Percentiles rank a stretch among this genome's conserved stretches.
Evolutionary conservation across 37 sponge, comb jelly and placozoan species (phyloP).

Genomic region (Cladorhizidae sp.): DNA sequence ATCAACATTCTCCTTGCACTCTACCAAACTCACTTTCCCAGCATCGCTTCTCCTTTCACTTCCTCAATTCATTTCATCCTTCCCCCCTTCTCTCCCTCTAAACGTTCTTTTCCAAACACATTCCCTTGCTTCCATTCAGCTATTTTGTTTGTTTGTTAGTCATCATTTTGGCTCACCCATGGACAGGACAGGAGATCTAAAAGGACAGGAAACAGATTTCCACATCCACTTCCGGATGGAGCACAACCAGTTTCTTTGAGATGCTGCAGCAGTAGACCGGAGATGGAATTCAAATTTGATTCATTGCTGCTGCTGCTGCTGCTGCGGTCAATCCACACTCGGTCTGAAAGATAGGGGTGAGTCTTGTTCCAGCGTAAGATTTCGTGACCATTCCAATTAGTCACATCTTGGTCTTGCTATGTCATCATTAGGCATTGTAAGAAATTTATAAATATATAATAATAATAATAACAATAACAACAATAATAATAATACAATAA

Average conservation of each 20-base stretch:
- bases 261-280: neutral
- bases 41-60: too few relatives aligned
- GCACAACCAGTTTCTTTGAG: neutral
- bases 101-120: too few relatives aligned
- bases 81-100: too few relatives aligned
- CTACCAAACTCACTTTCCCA: too few relatives aligned
- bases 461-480: neutral
- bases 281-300: too few relatives aligned
- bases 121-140: neutral
- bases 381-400: constrained; percentile 11
- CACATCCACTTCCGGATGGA: constrained; percentile 15
- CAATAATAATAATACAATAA: too few relatives aligned
- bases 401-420: neutral
- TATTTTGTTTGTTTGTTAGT: too few relatives aligned
- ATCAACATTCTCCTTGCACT: too few relatives aligned
- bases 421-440: neutral
- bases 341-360: neutral
- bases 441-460: neutral
- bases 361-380: neutral
- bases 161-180: constrained; percentile 26
- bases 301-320: neutral
- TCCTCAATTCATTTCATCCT: too few relatives aligned
- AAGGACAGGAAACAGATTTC: constrained; percentile 29
- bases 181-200: constrained; percentile 24
- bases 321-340: neutral